Evolutionary conservation across 2,888 invertebrate species (phyloP), one percentile per base, ranked within the genome.

Genomic region (Sinotaia quadrata): DNA sequence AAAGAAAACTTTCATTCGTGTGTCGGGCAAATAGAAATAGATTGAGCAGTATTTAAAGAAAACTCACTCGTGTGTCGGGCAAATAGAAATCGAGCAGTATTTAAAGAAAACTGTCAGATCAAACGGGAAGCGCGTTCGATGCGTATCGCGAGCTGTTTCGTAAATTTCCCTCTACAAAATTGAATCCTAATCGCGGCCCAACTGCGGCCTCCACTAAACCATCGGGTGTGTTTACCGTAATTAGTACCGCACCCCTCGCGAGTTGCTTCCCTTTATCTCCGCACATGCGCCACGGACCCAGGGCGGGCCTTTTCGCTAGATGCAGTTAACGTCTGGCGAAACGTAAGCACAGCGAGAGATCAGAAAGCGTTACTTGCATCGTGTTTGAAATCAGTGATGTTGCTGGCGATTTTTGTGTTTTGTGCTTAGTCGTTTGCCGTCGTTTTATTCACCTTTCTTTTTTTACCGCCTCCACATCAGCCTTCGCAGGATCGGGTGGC

Each of bases 401-500:
- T 24, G 10, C 10, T 51, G 2, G 3, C 31, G 27, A 4, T 31
- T 8, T 31, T 54, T 18, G 5, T 29, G 10, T 41, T 18, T 41
- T n/a, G n/a, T n/a, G n/a, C n/a, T n/a, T n/a, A n/a, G 12, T 2
- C 0, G 5, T 18, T 33, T 10, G 1, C 24, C 21, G 7, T 4
- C 21, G 18, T 36, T 10, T 21, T 36, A 7, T 36, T 34, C 24
- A 2, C 44, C 31, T 29, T 10, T 44, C 44, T 29, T n/a, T 44
- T 4, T 37, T 15, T 37, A 10, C 29, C 21, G 21, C 37, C 1
- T 10, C 10, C 21, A 18, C 24, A 4, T 8, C 29, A 7, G 21
- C 24, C n/a, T 4, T 33, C 47, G 62, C 36, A 24, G 34, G 51
- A 62, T 62, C 62, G 62, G 52, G 37, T 62, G 62, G 62, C 62